Evolutionary conservation across 1,140 invertebrate species (phyloP).

Genomic region (Orchesella cincta): DNA sequence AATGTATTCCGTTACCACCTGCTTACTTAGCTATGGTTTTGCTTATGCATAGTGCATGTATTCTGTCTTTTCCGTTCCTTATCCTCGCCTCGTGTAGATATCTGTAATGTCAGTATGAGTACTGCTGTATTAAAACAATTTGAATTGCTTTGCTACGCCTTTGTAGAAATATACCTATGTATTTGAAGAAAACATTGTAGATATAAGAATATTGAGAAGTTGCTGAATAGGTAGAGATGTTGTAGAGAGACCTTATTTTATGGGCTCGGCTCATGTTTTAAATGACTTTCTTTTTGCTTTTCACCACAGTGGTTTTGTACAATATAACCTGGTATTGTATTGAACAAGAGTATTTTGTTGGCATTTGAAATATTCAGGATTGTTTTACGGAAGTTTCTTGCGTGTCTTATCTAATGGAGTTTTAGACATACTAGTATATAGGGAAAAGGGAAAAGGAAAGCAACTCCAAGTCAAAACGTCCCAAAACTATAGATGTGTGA

Average conservation of each 20-base stretch:
- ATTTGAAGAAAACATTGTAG: neutral
- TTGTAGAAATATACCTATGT: neutral
- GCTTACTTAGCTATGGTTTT: too few relatives aligned
- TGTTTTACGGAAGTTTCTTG: slow-evolving; percentile 6
- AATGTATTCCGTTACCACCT: too few relatives aligned
- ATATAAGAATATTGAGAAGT: too few relatives aligned
- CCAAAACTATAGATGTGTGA: neutral
- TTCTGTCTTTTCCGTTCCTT: too few relatives aligned
- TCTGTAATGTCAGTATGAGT: neutral
- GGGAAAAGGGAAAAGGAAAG: neutral
- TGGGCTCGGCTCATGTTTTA: slow-evolving; percentile 20
- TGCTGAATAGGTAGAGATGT: too few relatives aligned
- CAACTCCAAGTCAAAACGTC: too few relatives aligned
- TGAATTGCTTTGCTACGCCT: neutral
- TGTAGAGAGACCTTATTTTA: neutral
- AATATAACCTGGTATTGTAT: neutral
- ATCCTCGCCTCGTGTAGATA: neutral
- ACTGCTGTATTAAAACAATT: neutral
- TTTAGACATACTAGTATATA: neutral
- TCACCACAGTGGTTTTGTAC: neutral
- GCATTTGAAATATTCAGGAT: neutral
- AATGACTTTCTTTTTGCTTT: neutral
- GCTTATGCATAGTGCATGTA: too few relatives aligned
- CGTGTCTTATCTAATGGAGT: slow-evolving; percentile 23
- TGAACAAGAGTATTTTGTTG: neutral